Evolutionary conservation across 2,113 vertebrate genomes (phyloP).

Genomic region (Siniperca knerii): DNA sequence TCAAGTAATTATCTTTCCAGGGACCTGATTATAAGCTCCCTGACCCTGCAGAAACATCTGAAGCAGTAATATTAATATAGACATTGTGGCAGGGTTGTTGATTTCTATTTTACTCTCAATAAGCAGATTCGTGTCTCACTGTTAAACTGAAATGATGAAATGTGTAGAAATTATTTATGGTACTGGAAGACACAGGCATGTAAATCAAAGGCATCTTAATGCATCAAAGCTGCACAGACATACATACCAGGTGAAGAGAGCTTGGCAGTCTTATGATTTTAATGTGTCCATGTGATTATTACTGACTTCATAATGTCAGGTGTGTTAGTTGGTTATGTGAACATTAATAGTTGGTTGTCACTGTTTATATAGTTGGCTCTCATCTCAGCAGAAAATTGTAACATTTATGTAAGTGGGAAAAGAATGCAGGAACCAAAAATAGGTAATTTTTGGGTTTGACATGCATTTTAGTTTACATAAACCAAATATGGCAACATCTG

Average conservation of each 20-base stretch:
- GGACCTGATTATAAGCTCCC: neutral
- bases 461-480: constrained; percentile 6
- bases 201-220: neutral
- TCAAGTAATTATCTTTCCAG: neutral
- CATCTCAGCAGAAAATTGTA: too few relatives aligned
- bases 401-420: too few relatives aligned
- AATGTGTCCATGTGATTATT: neutral
- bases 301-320: neutral
- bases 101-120: neutral
- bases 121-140: neutral
- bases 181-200: neutral
- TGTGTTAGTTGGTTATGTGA: neutral
- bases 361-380: neutral
- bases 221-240: neutral
- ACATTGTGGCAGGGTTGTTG: too few relatives aligned
- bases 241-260: neutral
- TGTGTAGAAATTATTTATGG: neutral
- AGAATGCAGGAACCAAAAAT: neutral
- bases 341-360: neutral
- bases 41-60: neutral
- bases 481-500: neutral
- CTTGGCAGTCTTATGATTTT: neutral
- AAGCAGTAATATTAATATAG: neutral
- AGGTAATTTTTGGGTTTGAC: neutral
- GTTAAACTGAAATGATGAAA: neutral